Conservation (phyloP, 2,113 vertebrate genomes). For the Phaetusa simplex region DNA sequence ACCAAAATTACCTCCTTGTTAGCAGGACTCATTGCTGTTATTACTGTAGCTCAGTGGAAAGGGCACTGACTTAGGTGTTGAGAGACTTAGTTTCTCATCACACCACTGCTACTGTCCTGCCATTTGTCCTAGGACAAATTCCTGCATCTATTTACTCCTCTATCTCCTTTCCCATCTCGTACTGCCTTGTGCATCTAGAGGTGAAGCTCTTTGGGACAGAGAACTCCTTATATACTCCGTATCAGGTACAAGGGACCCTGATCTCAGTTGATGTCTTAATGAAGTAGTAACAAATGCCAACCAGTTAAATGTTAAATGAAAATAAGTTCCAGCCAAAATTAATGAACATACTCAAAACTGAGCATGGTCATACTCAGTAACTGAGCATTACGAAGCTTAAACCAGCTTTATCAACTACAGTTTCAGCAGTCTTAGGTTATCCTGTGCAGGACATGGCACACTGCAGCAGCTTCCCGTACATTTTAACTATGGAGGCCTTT, state of each 20-base stretch:
- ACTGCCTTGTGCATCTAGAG: not conserved
- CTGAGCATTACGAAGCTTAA: not conserved
- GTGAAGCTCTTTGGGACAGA: not conserved
- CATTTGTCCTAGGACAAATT: constrained; percentile 3
- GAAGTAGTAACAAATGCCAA: not conserved
- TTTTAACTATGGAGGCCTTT: not conserved
- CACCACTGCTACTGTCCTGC: not conserved
- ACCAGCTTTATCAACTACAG: not conserved
- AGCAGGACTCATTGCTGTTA: constrained; percentile 8
- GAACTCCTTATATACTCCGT: not conserved
- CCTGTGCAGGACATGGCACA: not conserved
- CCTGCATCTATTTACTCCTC: not conserved
- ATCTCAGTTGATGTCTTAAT: not conserved
- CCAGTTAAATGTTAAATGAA: not conserved
- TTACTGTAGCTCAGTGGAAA: constrained; percentile 6
- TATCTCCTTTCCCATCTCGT: not conserved
- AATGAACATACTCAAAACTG: not conserved
- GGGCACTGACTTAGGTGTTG: not conserved
- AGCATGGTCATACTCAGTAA: not conserved
- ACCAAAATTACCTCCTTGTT: constrained; percentile 49
- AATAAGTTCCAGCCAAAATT: not conserved
- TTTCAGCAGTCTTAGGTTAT: not conserved
- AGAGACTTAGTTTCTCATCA: not conserved
- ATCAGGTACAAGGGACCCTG: not conserved
- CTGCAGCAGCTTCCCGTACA: not conserved